Conservation (phyloP, 2,113 vertebrate genomes). For the Anas platyrhynchos region DNA sequence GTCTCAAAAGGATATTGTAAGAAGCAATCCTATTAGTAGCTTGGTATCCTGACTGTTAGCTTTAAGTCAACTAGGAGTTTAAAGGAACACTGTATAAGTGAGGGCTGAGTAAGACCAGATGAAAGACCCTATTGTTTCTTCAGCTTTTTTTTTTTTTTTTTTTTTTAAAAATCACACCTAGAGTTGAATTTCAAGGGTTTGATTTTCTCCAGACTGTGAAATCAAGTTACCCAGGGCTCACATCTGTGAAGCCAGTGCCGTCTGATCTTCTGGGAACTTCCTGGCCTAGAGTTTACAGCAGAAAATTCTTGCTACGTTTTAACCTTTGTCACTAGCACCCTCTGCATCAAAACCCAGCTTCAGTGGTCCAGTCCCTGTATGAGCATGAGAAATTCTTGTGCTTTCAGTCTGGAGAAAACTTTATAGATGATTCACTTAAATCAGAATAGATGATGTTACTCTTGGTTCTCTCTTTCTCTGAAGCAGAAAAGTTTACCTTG, state of each 20-base stretch:
- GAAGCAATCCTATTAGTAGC: not conserved
- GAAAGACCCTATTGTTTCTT: not conserved
- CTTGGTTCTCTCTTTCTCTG: not conserved
- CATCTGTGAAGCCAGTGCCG: fast-evolving
- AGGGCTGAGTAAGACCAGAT: not conserved
- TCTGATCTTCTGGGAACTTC: not conserved
- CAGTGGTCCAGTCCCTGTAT: not conserved
- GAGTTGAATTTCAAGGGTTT: not conserved
- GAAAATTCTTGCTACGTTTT: not conserved
- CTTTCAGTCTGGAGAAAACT: not conserved
- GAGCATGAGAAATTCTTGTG: not conserved
- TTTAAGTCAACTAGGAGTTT: not conserved
- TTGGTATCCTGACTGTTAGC: not conserved
- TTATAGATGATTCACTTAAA: not conserved
- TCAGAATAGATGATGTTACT: not conserved
- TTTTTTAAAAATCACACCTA: not conserved
- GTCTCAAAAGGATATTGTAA: not conserved
- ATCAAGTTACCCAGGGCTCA: not conserved
- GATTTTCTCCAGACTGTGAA: not conserved
- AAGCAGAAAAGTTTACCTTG: not conserved
- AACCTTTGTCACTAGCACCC: not conserved
- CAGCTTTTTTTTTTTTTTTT: not conserved
- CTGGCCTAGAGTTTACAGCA: too few species aligned
- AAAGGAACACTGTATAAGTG: not conserved
- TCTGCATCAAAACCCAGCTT: not conserved